Evolutionary conservation across 1,140 invertebrate species (phyloP), one percentile per base, ranked within the genome.

Genomic region (Grapholita molesta): DNA sequence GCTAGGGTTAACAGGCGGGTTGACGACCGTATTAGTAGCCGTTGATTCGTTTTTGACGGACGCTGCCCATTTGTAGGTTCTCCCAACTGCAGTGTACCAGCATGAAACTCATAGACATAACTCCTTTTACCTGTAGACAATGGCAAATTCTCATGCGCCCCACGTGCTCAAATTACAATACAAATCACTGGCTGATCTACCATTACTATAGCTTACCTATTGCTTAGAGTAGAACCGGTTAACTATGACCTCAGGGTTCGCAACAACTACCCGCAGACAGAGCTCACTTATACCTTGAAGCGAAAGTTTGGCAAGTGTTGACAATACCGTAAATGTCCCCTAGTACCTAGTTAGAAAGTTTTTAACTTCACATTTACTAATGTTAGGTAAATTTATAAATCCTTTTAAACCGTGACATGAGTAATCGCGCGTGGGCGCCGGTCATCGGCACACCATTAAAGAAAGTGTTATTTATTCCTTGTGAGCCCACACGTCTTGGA

Each of bases 391-490:
- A 48, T 48, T 48, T 48, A 48, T 48, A 48, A 21, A 48, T 48
- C 42, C 42, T 48, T 48, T 18, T 48, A 48, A 48, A 48, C 42
- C n/a, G 18, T 48, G 42, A 48, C 42, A 48, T 48, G 42, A 48
- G 42, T 48, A 48, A 48, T 48, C 18, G 42, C 28, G 74, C 70
- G 76, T 85, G 85, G 85, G 84, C 77, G 77, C 75, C 77, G 85
- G 84, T 88, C 87, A 87, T 82, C 85, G 84, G 86, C 87, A 89
- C 82, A 88, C 15, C 42, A 48, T 7, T 83, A 84, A 84, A 84
- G 87, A 89, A 89, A 89, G 87, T 88, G 83, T 85, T 88, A 84
- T 84, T 83, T 79, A 84, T 83, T 86, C 80, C 81, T 84, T 81
- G 68, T 68, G 73, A 81, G 82, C 84, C 83, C 83, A 86, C 84